Conservation (phyloP, 2,113 vertebrate genomes). For the human (Homo sapiens) region GRCh38 chr9:70395501-70396000, state of each 20-base stretch:
- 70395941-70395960: neutral
- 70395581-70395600: conserved; percentile 5
- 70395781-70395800: neutral
- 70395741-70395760: neutral
- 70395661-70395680: neutral
- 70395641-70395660: neutral
- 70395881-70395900: neutral
- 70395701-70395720: neutral
- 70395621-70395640: neutral
- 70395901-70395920: neutral
- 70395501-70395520: conserved; percentile 1
- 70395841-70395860: neutral
- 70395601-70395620: conserved; percentile 11
- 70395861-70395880: neutral
- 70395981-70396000: neutral
- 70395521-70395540: neutral
- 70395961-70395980: neutral
- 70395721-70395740: neutral
- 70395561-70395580: conserved; percentile 21
- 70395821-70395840: neutral
- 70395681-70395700: neutral
- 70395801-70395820: neutral
- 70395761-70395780: neutral
- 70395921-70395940: neutral
- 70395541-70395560: conserved; percentile 4